Percentiles rank a stretch among this genome's conserved stretches.
These are phyloP conservation scores for Hypotaenidia philippensis DNA, from an alignment of 2,797 vertebrate species.

Conservation along the genomic window DNA sequence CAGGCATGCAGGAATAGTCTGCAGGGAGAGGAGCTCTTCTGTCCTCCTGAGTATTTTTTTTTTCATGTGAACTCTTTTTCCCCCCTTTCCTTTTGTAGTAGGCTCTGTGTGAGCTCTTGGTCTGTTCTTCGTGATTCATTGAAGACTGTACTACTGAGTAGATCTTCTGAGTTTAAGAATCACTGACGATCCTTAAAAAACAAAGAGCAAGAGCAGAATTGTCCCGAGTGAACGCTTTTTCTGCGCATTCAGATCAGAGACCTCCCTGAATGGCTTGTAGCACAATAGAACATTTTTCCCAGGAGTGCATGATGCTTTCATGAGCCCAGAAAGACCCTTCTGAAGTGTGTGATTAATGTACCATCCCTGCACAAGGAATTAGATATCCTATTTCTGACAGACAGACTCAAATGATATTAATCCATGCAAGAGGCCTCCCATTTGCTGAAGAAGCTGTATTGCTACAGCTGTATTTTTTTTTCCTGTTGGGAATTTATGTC, in stretches of 20 bases:
- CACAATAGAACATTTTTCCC: constrained; percentile 5
- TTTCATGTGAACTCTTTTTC: neutral
- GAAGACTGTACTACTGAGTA: neutral
- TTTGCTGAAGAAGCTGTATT: constrained; percentile 39
- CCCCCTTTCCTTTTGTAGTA: neutral
- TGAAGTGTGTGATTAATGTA: constrained; percentile 62
- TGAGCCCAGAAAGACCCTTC: neutral
- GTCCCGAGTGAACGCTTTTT: neutral
- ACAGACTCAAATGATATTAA: constrained; percentile 9
- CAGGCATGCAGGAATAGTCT: neutral
- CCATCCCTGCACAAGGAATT: neutral
- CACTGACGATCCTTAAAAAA: neutral
- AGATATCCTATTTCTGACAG: constrained; percentile 59
- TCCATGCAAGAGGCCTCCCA: neutral
- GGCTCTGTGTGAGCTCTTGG: neutral
- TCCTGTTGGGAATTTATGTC: constrained; percentile 26
- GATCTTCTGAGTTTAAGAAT: neutral
- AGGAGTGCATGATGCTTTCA: constrained; percentile 8
- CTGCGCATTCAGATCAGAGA: constrained; percentile 16
- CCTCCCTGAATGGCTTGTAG: constrained; percentile 24
- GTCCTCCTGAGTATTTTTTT: neutral
- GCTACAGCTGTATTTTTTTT: constrained; percentile 55
- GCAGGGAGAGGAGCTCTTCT: neutral
- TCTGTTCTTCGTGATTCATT: constrained; percentile 5
- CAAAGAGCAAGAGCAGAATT: neutral